A percentile compares a stretch with the other conserved stretches of the same genome.
Evolutionary conservation across 2,888 invertebrate species (phyloP).

Genomic region (Rhabditophanes sp.): DNA sequence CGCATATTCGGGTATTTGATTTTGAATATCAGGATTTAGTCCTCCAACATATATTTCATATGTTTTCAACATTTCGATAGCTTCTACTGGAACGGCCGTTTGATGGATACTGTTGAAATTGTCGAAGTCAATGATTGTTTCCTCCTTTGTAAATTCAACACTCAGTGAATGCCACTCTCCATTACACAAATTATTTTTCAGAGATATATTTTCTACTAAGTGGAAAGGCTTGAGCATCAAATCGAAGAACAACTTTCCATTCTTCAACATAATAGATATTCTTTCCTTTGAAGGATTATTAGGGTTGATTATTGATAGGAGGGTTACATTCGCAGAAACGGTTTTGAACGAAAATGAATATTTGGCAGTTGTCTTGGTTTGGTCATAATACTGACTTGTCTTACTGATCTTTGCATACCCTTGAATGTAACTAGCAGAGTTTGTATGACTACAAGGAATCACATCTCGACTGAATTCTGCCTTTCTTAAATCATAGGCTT

Average conservation of each 20-base stretch:
- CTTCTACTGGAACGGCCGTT: too few species aligned
- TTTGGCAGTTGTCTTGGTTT: too few species aligned
- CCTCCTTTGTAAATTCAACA: constrained; percentile 3
- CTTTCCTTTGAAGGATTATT: constrained; percentile 2
- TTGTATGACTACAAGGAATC: constrained; percentile 20
- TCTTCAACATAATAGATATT: constrained; percentile 8
- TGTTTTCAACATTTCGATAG: too few species aligned
- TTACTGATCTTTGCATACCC: constrained; percentile 33
- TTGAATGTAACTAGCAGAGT: constrained; percentile 25
- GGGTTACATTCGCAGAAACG: constrained; percentile 9
- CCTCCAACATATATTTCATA: too few species aligned
- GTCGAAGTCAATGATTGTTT: constrained; percentile 5
- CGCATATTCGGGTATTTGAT: constrained; percentile 10
- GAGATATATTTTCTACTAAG: not conserved
- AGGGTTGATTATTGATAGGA: constrained; percentile 11
- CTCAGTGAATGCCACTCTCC: not conserved
- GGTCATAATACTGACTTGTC: constrained; percentile 1
- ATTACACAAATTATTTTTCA: not conserved
- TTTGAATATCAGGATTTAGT: too few species aligned
- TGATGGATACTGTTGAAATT: too few species aligned
- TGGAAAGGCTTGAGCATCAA: not conserved
- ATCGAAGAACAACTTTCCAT: constrained; percentile 6
- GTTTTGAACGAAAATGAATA: not conserved
- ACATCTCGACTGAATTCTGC: constrained; percentile 21
- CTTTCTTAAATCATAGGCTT: constrained; percentile 8